These are phyloP conservation scores for Stictonetta naevosa DNA, from an alignment of 2,113 vertebrate species.

Conservation along the genomic window DNA sequence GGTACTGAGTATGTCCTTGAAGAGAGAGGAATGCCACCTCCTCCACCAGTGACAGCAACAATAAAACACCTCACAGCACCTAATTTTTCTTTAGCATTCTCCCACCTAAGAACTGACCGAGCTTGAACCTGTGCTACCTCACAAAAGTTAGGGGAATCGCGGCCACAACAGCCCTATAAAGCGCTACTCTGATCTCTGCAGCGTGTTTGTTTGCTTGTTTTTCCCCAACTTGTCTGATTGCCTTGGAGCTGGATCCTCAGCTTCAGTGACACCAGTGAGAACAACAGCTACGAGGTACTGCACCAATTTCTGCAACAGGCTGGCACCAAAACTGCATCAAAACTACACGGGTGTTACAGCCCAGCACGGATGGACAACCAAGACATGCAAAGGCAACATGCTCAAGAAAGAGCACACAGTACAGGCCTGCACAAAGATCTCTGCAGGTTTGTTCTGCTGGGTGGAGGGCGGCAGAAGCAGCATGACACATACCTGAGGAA, in stretches of 20 bases:
- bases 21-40: not conserved
- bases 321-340: not conserved
- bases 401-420: no score
- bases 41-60: not conserved
- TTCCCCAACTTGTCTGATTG: not conserved
- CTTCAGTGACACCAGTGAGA: not conserved
- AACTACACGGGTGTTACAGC: no score
- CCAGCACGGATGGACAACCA: no score
- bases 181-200: not conserved
- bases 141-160: not conserved
- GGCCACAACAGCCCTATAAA: not conserved
- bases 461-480: not conserved
- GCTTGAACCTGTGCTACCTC: not conserved
- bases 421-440: no score
- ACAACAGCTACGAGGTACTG: not conserved
- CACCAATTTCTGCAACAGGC: not conserved
- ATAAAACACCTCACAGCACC: not conserved
- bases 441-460: no score
- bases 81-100: not conserved
- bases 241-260: not conserved
- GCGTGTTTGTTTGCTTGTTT: not conserved
- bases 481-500: accelerated
- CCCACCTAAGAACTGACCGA: not conserved
- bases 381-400: no score
- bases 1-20: not conserved